phyloP scores from a whole-genome alignment of 2,888 invertebrate species.

The Lapara coniferarum region DNA sequence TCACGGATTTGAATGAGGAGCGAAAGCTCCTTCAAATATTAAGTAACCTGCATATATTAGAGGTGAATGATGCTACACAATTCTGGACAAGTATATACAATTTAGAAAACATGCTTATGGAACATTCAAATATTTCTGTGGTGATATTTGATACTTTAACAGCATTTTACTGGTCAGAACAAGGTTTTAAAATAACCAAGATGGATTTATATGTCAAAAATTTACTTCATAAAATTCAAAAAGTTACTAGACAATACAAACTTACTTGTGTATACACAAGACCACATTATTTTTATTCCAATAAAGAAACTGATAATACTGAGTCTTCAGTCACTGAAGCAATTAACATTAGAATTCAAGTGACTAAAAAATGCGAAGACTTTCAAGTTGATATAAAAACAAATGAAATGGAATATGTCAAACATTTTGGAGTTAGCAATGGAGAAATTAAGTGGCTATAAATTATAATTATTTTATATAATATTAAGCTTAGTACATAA shows the following conservation, averaged over 20 bases:
- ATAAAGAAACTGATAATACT: slow-evolving; percentile 56
- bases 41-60: slow-evolving; percentile 57
- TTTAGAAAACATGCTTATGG: slow-evolving; percentile 66
- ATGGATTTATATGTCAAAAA: slow-evolving; percentile 80
- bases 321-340: slow-evolving; percentile 48
- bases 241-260: slow-evolving; percentile 75
- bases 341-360: slow-evolving; percentile 43
- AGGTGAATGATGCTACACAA: slow-evolving; percentile 71
- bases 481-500: not conserved
- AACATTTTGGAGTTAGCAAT: slow-evolving; percentile 33
- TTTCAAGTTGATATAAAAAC: slow-evolving; percentile 40
- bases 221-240: slow-evolving; percentile 67
- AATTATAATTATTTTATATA: not conserved
- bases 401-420: slow-evolving; percentile 37
- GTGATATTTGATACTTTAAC: slow-evolving; percentile 72
- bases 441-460: slow-evolving; percentile 40
- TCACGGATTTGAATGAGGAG: slow-evolving; percentile 35
- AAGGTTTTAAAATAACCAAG: slow-evolving; percentile 68
- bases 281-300: slow-evolving; percentile 77
- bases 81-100: slow-evolving; percentile 70
- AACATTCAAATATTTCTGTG: slow-evolving; percentile 66
- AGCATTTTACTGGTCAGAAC: slow-evolving; percentile 82
- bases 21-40: slow-evolving; percentile 45
- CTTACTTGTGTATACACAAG: slow-evolving; percentile 79
- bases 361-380: slow-evolving; percentile 31